These are phyloP conservation scores for Eciton burchellii DNA, from an alignment of 1,140 invertebrate genomes.

Conservation along the genomic window DNA sequence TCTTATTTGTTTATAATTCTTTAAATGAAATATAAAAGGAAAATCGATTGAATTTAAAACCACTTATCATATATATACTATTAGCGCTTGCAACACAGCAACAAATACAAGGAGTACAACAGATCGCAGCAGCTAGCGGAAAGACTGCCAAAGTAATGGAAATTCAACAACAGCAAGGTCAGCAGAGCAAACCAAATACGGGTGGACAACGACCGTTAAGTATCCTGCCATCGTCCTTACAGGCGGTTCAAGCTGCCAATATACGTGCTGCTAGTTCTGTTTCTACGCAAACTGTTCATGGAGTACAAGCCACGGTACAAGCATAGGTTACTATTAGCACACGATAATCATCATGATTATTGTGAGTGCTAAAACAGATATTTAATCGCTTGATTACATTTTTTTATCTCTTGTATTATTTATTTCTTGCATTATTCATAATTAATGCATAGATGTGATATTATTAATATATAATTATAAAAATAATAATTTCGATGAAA, in stretches of 20 bases:
- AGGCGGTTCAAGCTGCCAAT: conserved; percentile 84
- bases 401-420: not conserved
- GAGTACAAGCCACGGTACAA: conserved; percentile 87
- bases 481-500: not conserved
- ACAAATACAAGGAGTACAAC: conserved; percentile 85
- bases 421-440: no score
- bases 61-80: conserved; percentile 30
- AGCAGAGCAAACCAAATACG: conserved; percentile 85
- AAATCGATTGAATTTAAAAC: conserved; percentile 12
- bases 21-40: conserved; percentile 12
- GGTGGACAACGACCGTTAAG: conserved; percentile 87
- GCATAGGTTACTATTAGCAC: conserved; percentile 72
- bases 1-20: conserved; percentile 37
- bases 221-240: conserved; percentile 88
- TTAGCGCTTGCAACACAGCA: conserved; percentile 85
- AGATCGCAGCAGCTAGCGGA: conserved; percentile 80
- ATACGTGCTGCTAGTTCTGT: conserved; percentile 92
- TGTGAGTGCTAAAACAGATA: not conserved
- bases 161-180: conserved; percentile 85
- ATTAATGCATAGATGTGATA: no score
- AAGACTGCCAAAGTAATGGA: conserved; percentile 86
- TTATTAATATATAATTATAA: no score
- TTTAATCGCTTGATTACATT: conserved; percentile 66
- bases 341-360: conserved; percentile 8
- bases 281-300: conserved; percentile 91